Base-by-base conservation (phyloP, 1,140 invertebrate species). In the Epicauta chinensis region DNA sequence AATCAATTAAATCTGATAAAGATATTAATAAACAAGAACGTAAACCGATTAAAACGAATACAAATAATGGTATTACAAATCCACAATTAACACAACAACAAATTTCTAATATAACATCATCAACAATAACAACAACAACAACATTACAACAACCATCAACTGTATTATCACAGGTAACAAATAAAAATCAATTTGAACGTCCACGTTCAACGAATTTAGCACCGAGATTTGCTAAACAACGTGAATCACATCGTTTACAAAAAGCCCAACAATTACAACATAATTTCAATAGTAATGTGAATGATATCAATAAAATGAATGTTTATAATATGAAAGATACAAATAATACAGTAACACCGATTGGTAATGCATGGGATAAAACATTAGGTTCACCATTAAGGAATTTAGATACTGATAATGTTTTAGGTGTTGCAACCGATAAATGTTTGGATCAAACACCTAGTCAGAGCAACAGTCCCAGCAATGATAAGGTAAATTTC, bases 341-440 rank as follows among this genome's bases (percentile, higher is more conserved):
- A 31, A 35, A 46, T 70, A 71, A 60, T 74, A 69, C 55, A 69
- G 58, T 81, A 1, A 79, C 83, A 2, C 81, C 85, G 2, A 79
- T 81, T 14, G 79, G 85, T 1, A 91, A 88, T 69, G 89, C 89
- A 9, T 93, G 89, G 89, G 86, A 90, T 58, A 92, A 91, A 68
- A 86, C 88, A 2, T 84, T 89, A 54, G 80, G 80, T 10, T 76
- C 80, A 58, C 77, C 80, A 42, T 64, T 86, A 35, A 69, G 81
- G 16, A 72, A 41, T 9, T 53, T 64, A 13, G 65, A 67, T 23
- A 34, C 58, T 10, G 66, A 67, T n/a, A 43, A 34, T 49, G 61
- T 65, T 37, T 41, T 67, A 6, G 62, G 73, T 54, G 56, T 65
- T 12, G 66, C 67, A 39, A 70, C 72, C 14, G 67, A 71, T 32